Evolutionary conservation across 2,113 vertebrate genomes (phyloP).

Genomic region (Ptychochromis oligacanthus): DNA sequence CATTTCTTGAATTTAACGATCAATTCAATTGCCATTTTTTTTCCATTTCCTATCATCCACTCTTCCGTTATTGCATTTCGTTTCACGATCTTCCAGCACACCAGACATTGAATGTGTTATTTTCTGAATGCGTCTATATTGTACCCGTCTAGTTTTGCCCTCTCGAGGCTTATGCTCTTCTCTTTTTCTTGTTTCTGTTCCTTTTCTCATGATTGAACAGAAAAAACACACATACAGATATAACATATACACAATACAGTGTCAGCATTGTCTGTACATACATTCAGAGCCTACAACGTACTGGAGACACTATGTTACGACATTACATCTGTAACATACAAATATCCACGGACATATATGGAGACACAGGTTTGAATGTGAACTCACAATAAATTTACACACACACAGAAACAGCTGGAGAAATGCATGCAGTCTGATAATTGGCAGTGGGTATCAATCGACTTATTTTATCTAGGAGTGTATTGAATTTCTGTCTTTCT

Average conservation of each 20-base stretch:
- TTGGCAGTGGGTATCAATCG: constrained; percentile 54
- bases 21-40: constrained; percentile 9
- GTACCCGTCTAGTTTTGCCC: neutral
- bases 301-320: too few species aligned
- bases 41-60: neutral
- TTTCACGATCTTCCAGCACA: neutral
- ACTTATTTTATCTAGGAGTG: constrained; percentile 29
- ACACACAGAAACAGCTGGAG: neutral
- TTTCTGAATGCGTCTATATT: neutral
- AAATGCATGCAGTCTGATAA: constrained; percentile 35
- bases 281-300: neutral
- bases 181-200: neutral
- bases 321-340: neutral
- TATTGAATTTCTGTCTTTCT: constrained; percentile 51
- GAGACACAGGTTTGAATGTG: neutral
- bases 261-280: rapidly evolving
- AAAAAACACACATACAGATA: neutral
- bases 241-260: neutral
- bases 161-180: neutral
- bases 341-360: neutral
- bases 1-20: constrained; percentile 4
- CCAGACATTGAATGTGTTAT: constrained; percentile 24
- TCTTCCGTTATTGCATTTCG: constrained; percentile 23
- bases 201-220: neutral
- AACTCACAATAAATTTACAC: neutral